These are phyloP conservation scores for Volucella inanis DNA, from an alignment of 2,888 invertebrate genomes.

Conservation along the genomic window DNA sequence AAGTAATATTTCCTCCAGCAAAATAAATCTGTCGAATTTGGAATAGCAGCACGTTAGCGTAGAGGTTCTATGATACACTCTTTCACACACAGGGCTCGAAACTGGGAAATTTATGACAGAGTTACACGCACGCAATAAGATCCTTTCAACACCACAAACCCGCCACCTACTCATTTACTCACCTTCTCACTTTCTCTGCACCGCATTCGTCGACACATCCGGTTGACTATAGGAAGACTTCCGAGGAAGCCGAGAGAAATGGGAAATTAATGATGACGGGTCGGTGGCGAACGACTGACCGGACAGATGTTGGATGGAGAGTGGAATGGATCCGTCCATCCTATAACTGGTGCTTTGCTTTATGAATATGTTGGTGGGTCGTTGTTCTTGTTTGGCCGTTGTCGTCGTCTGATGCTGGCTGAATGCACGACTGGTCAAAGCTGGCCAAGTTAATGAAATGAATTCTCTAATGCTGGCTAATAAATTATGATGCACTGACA, in stretches of 20 bases:
- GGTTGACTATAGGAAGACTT: background rate
- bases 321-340: background rate
- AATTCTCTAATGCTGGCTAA: slow-evolving; percentile 47
- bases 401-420: too few relatives aligned
- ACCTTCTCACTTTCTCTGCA: background rate
- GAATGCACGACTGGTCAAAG: slow-evolving; percentile 11
- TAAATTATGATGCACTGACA: slow-evolving; percentile 54
- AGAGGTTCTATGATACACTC: background rate
- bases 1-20: slow-evolving; percentile 61
- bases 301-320: background rate
- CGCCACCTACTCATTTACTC: background rate
- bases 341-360: slow-evolving; percentile 4
- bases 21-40: slow-evolving; percentile 69
- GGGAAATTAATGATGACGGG: slow-evolving; percentile 64
- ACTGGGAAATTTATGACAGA: slow-evolving; percentile 58
- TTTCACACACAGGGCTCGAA: slow-evolving; percentile 21
- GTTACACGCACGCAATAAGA: slow-evolving; percentile 44
- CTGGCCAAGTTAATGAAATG: slow-evolving; percentile 52
- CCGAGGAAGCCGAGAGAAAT: slow-evolving; percentile 26
- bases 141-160: slow-evolving; percentile 4
- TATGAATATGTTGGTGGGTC: slow-evolving; percentile 35
- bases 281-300: slow-evolving; percentile 17
- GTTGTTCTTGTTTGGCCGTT: background rate
- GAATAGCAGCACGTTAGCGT: slow-evolving; percentile 39
- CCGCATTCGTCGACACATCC: too few relatives aligned